Conservation (phyloP, 1,140 invertebrate genomes). For the Drusus annulatus region DNA sequence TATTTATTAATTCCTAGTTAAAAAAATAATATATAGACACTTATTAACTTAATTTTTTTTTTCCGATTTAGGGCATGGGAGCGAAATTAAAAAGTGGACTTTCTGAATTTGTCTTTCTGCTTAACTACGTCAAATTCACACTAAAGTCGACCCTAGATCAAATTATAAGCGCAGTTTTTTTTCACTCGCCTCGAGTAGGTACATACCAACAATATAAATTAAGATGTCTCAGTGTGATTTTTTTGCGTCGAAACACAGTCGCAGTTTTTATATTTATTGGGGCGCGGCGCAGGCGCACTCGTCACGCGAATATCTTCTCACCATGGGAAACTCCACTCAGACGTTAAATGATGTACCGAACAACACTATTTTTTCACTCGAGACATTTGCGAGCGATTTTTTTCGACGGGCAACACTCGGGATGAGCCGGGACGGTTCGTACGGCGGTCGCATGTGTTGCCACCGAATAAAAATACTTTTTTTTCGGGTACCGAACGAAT, state of each 20-base stretch:
- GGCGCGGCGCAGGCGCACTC: not conserved
- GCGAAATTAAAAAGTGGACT: too few species aligned
- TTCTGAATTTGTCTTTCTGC: too few species aligned
- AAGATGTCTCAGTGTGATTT: conserved; percentile 1
- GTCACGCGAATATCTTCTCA: conserved; percentile 29
- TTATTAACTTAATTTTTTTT: too few species aligned
- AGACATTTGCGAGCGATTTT: conserved; percentile 1
- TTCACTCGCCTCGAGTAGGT: too few species aligned
- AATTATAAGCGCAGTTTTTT: too few species aligned
- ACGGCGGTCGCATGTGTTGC: conserved; percentile 8
- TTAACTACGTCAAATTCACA: too few species aligned
- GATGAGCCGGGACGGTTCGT: not conserved
- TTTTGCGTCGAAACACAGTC: not conserved
- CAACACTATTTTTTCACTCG: too few species aligned
- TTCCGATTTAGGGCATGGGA: too few species aligned
- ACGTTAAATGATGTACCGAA: not conserved
- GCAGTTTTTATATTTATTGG: not conserved
- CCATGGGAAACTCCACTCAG: conserved; percentile 6
- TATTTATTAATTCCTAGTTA: too few species aligned
- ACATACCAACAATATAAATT: not conserved
- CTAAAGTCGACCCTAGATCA: too few species aligned
- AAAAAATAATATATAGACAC: too few species aligned
- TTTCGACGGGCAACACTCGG: conserved; percentile 18
- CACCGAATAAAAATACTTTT: conserved; percentile 8
- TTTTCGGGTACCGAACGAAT: conserved; percentile 1